Conservation (phyloP, 2,797 vertebrate genomes). For the Peromyscus aztecus region DNA sequence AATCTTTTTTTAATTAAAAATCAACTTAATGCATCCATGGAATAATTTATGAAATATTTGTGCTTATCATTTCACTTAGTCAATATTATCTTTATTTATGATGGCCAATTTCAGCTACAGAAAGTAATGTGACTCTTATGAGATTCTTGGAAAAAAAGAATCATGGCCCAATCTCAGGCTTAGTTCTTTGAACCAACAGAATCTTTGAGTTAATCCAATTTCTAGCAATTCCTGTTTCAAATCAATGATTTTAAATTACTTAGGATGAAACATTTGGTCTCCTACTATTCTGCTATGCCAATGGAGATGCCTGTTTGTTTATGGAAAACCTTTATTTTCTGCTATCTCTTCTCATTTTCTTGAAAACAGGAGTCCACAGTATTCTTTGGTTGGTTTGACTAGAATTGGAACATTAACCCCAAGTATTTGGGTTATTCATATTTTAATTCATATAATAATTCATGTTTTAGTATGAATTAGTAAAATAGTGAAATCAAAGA, state of each 20-base stretch:
- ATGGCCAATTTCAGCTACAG: slow-evolving; percentile 31
- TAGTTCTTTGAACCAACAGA: not conserved
- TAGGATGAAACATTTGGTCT: not conserved
- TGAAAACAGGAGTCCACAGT: not conserved
- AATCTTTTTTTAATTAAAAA: not conserved
- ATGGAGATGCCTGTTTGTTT: not conserved
- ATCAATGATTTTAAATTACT: slow-evolving; percentile 25
- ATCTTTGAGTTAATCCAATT: slow-evolving; percentile 19
- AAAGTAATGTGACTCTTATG: not conserved
- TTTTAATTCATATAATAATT: not conserved
- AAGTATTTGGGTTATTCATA: not conserved
- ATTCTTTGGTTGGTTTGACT: slow-evolving; percentile 53
- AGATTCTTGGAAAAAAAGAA: not conserved
- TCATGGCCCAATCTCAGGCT: not conserved
- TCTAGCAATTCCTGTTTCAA: slow-evolving; percentile 48
- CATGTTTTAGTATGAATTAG: slow-evolving; percentile 9
- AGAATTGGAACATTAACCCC: slow-evolving; percentile 44
- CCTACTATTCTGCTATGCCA: not conserved
- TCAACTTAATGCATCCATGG: slow-evolving; percentile 38
- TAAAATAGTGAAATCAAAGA: not conserved
- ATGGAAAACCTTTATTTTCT: slow-evolving; percentile 45
- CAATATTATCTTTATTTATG: not conserved
- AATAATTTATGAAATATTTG: slow-evolving; percentile 26
- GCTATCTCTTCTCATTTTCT: slow-evolving; percentile 39
- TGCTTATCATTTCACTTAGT: not conserved